Percentiles rank a stretch among this genome's conserved stretches.
Evolutionary conservation across 2,888 invertebrate genomes (phyloP).

Genomic region (Tubiluchus corallicola): DNA sequence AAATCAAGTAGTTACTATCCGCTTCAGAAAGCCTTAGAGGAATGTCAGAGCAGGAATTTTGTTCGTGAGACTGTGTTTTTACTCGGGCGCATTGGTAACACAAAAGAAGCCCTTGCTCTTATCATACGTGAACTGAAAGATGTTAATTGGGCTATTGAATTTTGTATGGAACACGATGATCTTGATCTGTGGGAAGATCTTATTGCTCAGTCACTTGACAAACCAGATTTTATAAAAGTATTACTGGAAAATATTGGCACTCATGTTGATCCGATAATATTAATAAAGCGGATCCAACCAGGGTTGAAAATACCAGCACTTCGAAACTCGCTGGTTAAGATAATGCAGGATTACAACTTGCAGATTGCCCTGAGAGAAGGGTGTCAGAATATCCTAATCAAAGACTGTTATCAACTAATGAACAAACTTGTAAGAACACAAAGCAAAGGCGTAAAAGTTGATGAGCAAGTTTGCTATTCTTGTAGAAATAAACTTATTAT

Average conservation of each 20-base stretch:
- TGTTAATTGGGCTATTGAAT: conserved; percentile 80
- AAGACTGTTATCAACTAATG: conserved; percentile 71
- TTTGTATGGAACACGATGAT: conserved; percentile 90
- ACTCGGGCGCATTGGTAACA: conserved; percentile 63
- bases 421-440: conserved; percentile 57
- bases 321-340: conserved; percentile 73
- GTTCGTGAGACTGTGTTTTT: conserved; percentile 85
- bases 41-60: conserved; percentile 53
- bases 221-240: conserved; percentile 53
- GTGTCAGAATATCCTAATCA: conserved; percentile 68
- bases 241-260: conserved; percentile 52
- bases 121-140: conserved; percentile 67
- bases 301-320: conserved; percentile 72
- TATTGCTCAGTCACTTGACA: conserved; percentile 63
- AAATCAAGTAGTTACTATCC: conserved; percentile 75
- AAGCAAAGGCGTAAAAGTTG: conserved; percentile 51
- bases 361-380: conserved; percentile 79
- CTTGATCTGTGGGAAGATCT: conserved; percentile 76
- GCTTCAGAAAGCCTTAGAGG: conserved; percentile 74
- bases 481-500: conserved; percentile 57
- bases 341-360: conserved; percentile 82
- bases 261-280: conserved; percentile 71
- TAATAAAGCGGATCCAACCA: conserved; percentile 63
- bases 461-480: conserved; percentile 52
- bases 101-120: conserved; percentile 68